Evolutionary conservation across 2,888 invertebrate genomes (phyloP).

Genomic region (Ellobium chinense): DNA sequence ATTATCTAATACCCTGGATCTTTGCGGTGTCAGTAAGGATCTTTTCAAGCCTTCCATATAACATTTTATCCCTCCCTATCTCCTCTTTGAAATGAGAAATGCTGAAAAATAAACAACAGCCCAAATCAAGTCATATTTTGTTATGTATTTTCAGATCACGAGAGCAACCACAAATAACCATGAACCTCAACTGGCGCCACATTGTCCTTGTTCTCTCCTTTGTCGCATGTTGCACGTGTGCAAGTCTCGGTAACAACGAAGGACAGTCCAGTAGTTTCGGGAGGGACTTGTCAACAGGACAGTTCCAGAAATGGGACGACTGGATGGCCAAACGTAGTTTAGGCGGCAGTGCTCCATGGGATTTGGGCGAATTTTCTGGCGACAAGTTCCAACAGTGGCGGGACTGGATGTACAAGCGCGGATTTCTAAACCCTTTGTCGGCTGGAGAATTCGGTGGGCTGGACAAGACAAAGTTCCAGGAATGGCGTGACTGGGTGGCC

Average conservation of each 20-base stretch:
- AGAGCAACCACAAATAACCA: neutral
- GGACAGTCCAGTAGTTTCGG: neutral
- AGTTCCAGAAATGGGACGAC: neutral
- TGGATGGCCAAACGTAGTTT: neutral
- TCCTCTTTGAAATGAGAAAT: too few species aligned
- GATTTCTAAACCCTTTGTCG: neutral
- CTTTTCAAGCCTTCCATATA: too few species aligned
- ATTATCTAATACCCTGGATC: too few species aligned
- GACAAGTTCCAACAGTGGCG: constrained; percentile 28
- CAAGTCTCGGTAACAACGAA: neutral
- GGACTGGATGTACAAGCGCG: constrained; percentile 32
- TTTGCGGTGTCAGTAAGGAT: too few species aligned
- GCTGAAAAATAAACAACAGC: too few species aligned
- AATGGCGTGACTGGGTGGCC: constrained; percentile 35
- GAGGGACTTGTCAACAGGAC: neutral
- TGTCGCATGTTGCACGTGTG: neutral
- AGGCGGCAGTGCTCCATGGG: neutral
- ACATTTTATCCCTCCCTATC: too few species aligned
- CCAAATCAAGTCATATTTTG: too few species aligned
- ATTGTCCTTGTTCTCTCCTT: neutral
- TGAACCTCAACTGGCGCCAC: neutral
- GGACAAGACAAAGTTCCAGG: constrained; percentile 19
- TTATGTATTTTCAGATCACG: too few species aligned
- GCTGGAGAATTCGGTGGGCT: neutral
- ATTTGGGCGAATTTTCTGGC: neutral